Evolutionary conservation across 1,140 invertebrate genomes (phyloP).

Genomic region (Mizuhopecten yessoensis): DNA sequence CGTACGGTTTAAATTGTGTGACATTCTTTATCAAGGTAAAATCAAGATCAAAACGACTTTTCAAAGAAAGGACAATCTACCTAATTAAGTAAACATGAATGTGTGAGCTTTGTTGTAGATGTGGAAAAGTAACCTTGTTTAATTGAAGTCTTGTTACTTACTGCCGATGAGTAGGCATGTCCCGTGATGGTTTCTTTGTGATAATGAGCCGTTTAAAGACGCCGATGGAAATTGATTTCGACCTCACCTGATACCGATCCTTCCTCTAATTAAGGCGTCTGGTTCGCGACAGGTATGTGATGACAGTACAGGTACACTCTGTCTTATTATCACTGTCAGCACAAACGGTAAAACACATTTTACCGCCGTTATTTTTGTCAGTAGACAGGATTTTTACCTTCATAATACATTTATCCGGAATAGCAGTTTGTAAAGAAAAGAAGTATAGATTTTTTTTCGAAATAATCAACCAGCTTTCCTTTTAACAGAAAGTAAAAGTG

Average conservation of each 20-base stretch:
- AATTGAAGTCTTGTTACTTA: background rate
- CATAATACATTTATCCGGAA: too few species aligned
- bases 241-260: background rate
- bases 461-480: too few species aligned
- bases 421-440: too few species aligned
- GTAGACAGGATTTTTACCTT: too few species aligned
- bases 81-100: constrained; percentile 6
- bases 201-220: background rate
- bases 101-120: background rate
- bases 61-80: background rate
- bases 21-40: background rate
- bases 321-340: too few species aligned
- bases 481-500: too few species aligned
- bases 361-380: too few species aligned
- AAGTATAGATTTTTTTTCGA: too few species aligned
- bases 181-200: background rate
- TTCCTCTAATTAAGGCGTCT: background rate
- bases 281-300: too few species aligned
- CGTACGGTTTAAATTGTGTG: background rate
- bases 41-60: background rate
- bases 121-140: background rate
- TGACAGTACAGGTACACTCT: too few species aligned
- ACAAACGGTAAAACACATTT: too few species aligned
- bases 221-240: background rate
- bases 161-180: background rate